These are phyloP conservation scores for Chaenodraco wilsoni DNA, from an alignment of 2,797 vertebrate genomes.

Conservation along the genomic window DNA sequence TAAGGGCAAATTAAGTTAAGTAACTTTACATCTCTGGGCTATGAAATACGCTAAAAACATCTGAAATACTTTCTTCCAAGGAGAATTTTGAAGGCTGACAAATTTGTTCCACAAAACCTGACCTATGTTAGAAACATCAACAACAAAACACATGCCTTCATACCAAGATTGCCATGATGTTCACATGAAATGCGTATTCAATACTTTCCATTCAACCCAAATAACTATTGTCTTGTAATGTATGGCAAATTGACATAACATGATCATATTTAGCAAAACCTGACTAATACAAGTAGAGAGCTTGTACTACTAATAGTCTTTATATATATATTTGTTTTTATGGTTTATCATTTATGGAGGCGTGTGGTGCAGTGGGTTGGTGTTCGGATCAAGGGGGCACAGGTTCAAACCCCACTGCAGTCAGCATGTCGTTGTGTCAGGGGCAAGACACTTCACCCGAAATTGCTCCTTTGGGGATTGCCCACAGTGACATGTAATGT, in stretches of 20 bases:
- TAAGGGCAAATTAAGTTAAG: slow-evolving; percentile 17
- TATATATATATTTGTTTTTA: not conserved
- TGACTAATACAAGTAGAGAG: not conserved
- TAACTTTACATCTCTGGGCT: not conserved
- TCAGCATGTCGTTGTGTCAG: too few species aligned
- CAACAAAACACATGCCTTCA: not conserved
- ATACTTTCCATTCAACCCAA: not conserved
- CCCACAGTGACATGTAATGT: too few species aligned
- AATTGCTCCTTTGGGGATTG: too few species aligned
- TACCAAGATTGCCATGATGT: not conserved
- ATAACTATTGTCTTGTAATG: not conserved
- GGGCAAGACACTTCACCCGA: too few species aligned
- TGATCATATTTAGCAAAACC: too few species aligned
- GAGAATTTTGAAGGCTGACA: not conserved
- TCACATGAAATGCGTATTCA: not conserved
- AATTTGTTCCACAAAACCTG: too few species aligned
- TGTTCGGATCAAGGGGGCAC: too few species aligned
- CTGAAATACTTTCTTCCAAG: not conserved
- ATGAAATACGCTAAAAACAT: slow-evolving; percentile 6
- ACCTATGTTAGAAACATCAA: not conserved
- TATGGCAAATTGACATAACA: not conserved
- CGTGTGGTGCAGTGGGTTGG: too few species aligned
- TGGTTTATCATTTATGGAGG: not conserved
- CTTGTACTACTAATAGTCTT: not conserved
- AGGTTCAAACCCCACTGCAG: too few species aligned